Conservation (phyloP, 1,140 invertebrate genomes). For the Wiebesia pumilae region DNA sequence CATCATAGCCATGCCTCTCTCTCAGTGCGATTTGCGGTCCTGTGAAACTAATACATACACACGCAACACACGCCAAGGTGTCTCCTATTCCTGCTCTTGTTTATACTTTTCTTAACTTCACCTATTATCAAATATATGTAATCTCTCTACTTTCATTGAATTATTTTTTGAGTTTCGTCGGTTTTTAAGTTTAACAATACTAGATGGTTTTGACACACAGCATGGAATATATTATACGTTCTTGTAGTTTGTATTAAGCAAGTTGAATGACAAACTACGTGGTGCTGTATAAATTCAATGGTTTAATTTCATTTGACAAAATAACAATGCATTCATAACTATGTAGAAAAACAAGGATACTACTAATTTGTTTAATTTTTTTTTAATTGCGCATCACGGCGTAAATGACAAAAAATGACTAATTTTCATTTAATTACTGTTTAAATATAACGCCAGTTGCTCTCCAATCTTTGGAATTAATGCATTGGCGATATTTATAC, state of each 20-base stretch:
- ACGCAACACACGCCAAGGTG: conserved; percentile 74
- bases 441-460: conserved; percentile 16
- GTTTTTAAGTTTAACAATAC: conserved; percentile 35
- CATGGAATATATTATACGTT: conserved; percentile 38
- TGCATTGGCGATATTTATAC: conserved; percentile 20
- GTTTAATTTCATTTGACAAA: conserved; percentile 30
- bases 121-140: conserved; percentile 51
- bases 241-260: conserved; percentile 34
- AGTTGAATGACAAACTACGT: conserved; percentile 41
- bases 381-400: conserved; percentile 18
- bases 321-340: conserved; percentile 12
- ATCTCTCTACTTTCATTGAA: conserved; percentile 47
- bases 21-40: conserved; percentile 65
- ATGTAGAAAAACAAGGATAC: conserved; percentile 24
- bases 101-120: conserved; percentile 45
- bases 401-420: conserved; percentile 29
- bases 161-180: conserved; percentile 24
- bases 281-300: conserved; percentile 26
- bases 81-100: conserved; percentile 59
- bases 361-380: conserved; percentile 1
- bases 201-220: conserved; percentile 23
- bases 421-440: conserved; percentile 23
- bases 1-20: conserved; percentile 65
- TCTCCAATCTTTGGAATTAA: conserved; percentile 25
- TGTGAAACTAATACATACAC: conserved; percentile 77